Percentiles rank a stretch among this genome's conserved stretches.
Conservation (phyloP, 2,888 invertebrate species). For the Cristatella mucedo region DNA sequence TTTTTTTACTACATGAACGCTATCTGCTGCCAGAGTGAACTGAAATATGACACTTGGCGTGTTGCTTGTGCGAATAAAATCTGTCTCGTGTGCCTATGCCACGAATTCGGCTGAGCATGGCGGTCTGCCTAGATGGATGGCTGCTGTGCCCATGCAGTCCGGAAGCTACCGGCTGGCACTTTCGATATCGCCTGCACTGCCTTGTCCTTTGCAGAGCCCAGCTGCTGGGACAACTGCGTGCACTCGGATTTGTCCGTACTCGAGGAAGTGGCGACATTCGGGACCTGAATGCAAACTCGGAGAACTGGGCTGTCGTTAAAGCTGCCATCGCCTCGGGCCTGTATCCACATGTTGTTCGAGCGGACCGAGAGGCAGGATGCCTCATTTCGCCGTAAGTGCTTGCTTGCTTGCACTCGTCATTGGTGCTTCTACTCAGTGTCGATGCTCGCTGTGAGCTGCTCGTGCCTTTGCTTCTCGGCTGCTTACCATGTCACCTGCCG, state of each 20-base stretch:
- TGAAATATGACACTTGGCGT: too few relatives aligned
- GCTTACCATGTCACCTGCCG: too few relatives aligned
- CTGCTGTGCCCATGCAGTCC: too few relatives aligned
- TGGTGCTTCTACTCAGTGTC: background rate
- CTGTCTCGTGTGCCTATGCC: too few relatives aligned
- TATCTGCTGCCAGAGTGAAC: too few relatives aligned
- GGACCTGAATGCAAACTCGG: constrained; percentile 64
- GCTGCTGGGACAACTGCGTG: constrained; percentile 59
- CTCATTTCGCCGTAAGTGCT: constrained; percentile 49
- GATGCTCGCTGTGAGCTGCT: background rate
- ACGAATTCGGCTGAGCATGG: too few relatives aligned
- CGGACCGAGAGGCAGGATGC: constrained; percentile 49
- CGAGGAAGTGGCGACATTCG: constrained; percentile 47
- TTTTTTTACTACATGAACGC: too few relatives aligned
- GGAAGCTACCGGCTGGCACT: too few relatives aligned
- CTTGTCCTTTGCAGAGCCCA: constrained; percentile 47
- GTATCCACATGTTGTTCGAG: constrained; percentile 70
- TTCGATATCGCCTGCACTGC: too few relatives aligned
- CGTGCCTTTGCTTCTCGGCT: too few relatives aligned
- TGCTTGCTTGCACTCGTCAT: background rate
- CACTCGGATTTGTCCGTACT: constrained; percentile 51
- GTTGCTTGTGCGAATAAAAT: too few relatives aligned
- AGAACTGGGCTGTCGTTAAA: constrained; percentile 78
- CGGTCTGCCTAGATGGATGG: too few relatives aligned
- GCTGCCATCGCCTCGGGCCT: constrained; percentile 70